Conservation (phyloP, 92 coral and sea anemone species). For the Plumapathes pennacea region DNA sequence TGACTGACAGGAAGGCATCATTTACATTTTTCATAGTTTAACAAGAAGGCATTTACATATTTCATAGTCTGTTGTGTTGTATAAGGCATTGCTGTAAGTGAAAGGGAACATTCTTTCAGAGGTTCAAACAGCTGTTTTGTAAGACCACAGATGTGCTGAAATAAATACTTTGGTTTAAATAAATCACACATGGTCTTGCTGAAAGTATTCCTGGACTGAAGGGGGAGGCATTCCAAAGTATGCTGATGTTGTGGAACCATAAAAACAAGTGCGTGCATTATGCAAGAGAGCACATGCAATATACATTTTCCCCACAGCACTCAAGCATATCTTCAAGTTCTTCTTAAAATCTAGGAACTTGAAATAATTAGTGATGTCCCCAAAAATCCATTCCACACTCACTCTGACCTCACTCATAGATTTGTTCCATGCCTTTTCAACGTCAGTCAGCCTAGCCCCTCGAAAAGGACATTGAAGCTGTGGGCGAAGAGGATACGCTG, state of each 20-base stretch:
- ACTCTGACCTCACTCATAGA: slow-evolving; percentile 49
- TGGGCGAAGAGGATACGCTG: slow-evolving; percentile 26
- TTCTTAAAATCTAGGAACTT: slow-evolving; percentile 42
- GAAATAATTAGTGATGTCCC: slow-evolving; percentile 37
- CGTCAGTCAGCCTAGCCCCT: slow-evolving; percentile 40
- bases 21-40: too few relatives aligned
- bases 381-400: slow-evolving; percentile 45
- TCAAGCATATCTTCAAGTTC: slow-evolving; percentile 3
- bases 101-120: too few relatives aligned
- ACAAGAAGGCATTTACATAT: too few relatives aligned
- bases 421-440: slow-evolving; percentile 39
- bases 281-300: slow-evolving; percentile 10
- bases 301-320: slow-evolving; percentile 28
- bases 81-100: too few relatives aligned
- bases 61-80: too few relatives aligned
- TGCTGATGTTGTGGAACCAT: slow-evolving; percentile 19
- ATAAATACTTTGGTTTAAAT: too few relatives aligned
- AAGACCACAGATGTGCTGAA: too few relatives aligned
- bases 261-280: slow-evolving; percentile 29
- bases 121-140: too few relatives aligned
- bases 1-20: too few relatives aligned
- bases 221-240: slow-evolving; percentile 13
- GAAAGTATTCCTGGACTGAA: slow-evolving; percentile 29
- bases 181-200: too few relatives aligned
- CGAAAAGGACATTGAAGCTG: slow-evolving; percentile 37